phyloP scores from a whole-genome alignment of 2,797 vertebrate species.

The Pseudochirops corinnae region DNA sequence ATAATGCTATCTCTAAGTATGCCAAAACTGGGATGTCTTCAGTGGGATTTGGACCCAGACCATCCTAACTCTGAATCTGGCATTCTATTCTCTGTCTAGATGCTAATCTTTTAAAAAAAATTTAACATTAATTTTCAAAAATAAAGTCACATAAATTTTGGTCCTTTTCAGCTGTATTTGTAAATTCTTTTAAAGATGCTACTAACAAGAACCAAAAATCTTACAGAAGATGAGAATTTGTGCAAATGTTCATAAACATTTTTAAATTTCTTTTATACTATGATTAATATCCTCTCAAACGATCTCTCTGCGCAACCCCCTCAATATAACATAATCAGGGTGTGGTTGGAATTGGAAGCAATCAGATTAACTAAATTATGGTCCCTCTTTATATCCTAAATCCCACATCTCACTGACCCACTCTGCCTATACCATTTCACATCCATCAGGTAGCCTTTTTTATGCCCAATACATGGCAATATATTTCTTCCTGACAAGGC shows the following conservation, averaged over 20 bases:
- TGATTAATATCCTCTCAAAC: not conserved
- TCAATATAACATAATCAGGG: not conserved
- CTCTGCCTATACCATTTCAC: not conserved
- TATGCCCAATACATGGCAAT: not conserved
- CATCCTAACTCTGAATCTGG: not conserved
- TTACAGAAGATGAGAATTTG: not conserved
- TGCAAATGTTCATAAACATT: slow-evolving; percentile 12
- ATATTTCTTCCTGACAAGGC: not conserved
- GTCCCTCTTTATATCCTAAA: not conserved
- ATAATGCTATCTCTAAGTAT: not conserved
- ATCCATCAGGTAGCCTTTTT: not conserved
- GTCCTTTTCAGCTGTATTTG: not conserved
- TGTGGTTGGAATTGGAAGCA: not conserved
- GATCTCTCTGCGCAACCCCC: not conserved
- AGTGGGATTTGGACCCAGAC: too few species aligned
- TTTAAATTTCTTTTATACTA: not conserved
- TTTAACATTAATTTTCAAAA: not conserved
- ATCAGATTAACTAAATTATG: not conserved
- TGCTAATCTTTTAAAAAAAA: too few species aligned
- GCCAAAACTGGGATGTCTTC: not conserved
- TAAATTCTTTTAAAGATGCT: slow-evolving; percentile 32
- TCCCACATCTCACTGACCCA: not conserved
- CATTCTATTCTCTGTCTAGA: not conserved
- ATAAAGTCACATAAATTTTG: slow-evolving; percentile 9
- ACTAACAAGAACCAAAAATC: slow-evolving; percentile 37